These are phyloP conservation scores for Dicaeum eximium DNA, from an alignment of 2,113 vertebrate genomes.

Conservation along the genomic window DNA sequence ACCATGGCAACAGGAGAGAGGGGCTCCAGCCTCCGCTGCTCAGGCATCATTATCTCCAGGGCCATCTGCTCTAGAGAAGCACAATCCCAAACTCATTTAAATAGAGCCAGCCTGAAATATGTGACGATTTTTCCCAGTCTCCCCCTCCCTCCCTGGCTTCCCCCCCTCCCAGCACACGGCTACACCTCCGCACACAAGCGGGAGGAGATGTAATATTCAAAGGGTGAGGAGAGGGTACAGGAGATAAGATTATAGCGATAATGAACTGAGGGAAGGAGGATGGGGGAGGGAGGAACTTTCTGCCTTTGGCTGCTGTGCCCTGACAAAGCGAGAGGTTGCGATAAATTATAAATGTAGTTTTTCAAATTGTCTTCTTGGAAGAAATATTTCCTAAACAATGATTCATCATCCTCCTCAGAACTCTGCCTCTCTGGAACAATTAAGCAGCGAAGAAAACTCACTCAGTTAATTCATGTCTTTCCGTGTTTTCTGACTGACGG, in stretches of 20 bases:
- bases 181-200: neutral
- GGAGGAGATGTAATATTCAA: slow-evolving; percentile 47
- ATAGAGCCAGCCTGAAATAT: slow-evolving; percentile 72
- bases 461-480: slow-evolving; percentile 8
- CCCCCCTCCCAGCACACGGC: accelerated
- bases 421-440: slow-evolving; percentile 44
- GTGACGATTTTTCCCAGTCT: slow-evolving; percentile 51
- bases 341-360: slow-evolving; percentile 53
- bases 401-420: slow-evolving; percentile 43
- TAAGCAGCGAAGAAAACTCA: slow-evolving; percentile 4
- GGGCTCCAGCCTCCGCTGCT: slow-evolving; percentile 78
- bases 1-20: slow-evolving; percentile 79
- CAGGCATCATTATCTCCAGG: slow-evolving; percentile 89
- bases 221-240: neutral
- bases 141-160: neutral
- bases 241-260: slow-evolving; percentile 40
- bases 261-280: slow-evolving; percentile 33
- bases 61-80: slow-evolving; percentile 90
- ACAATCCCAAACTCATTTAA: slow-evolving; percentile 81
- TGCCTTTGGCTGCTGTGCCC: neutral
- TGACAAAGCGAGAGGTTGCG: slow-evolving; percentile 13
- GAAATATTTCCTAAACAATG: slow-evolving; percentile 49
- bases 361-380: slow-evolving; percentile 49
- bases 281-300: slow-evolving; percentile 39
- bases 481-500: neutral